Percentiles rank a stretch among this genome's conserved stretches.
Conservation (phyloP, 2,888 invertebrate species). For the Archips xylosteana region DNA sequence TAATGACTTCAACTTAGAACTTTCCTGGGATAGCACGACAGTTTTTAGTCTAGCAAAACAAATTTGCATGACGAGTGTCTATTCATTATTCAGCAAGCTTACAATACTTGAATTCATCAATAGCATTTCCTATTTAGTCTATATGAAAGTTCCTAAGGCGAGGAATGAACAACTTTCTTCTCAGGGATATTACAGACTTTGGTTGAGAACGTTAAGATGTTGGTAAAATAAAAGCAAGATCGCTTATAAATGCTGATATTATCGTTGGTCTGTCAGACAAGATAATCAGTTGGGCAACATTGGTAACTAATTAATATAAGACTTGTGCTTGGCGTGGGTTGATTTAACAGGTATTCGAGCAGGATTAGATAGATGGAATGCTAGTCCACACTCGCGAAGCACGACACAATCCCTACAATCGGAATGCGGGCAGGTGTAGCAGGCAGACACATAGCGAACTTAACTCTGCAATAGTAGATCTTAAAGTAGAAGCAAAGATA, state of each 20-base stretch:
- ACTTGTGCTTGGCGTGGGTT: slow-evolving; percentile 4
- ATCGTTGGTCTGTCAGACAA: slow-evolving; percentile 38
- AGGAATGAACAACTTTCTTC: not conserved
- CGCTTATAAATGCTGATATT: slow-evolving; percentile 10
- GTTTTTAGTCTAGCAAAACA: slow-evolving; percentile 16
- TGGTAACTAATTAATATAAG: slow-evolving; percentile 35
- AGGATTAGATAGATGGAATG: slow-evolving; percentile 16
- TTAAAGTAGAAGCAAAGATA: too few species aligned
- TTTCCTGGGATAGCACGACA: slow-evolving; percentile 19
- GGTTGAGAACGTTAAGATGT: not conserved
- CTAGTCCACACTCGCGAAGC: not conserved
- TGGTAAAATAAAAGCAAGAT: slow-evolving; percentile 7
- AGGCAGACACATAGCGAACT: not conserved
- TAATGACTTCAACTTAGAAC: slow-evolving; percentile 14
- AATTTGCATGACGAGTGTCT: not conserved
- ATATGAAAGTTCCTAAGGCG: not conserved
- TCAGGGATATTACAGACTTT: not conserved
- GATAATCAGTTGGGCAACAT: slow-evolving; percentile 35
- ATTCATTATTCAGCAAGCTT: not conserved
- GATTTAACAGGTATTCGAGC: slow-evolving; percentile 4
- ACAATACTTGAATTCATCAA: not conserved
- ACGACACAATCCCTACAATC: not conserved
- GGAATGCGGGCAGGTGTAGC: not conserved
- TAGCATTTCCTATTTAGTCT: not conserved
- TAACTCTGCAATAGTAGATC: not conserved